Conservation (phyloP, 2,888 invertebrate genomes). For the Callimorpha dominula region DNA sequence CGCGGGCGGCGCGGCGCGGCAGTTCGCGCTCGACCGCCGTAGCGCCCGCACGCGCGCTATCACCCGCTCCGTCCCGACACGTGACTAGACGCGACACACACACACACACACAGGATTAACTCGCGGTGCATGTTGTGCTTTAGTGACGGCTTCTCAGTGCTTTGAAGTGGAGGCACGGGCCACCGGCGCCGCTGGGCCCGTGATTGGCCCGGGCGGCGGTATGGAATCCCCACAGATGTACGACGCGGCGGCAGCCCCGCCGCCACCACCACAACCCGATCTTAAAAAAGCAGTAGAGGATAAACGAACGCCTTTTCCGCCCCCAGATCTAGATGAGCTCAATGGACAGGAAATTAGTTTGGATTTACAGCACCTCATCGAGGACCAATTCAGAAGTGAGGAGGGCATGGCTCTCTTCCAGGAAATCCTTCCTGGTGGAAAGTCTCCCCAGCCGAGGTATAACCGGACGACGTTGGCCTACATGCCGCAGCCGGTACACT, state of each 20-base stretch:
- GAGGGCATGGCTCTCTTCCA: constrained; percentile 92
- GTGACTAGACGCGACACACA: constrained; percentile 52
- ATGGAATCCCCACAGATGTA: constrained; percentile 97
- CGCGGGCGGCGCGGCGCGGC: constrained; percentile 63
- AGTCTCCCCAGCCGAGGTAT: constrained; percentile 83
- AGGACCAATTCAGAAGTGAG: constrained; percentile 95
- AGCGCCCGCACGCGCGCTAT: constrained; percentile 69
- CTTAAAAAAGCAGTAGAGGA: constrained; percentile 88
- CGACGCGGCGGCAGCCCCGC: constrained; percentile 89
- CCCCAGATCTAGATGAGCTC: constrained; percentile 94
- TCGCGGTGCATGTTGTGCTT: constrained; percentile 78
- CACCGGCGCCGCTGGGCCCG: constrained; percentile 81
- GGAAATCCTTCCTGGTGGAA: constrained; percentile 90
- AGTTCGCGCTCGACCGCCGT: constrained; percentile 76
- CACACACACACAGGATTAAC: constrained; percentile 58
- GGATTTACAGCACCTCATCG: constrained; percentile 96
- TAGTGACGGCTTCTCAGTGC: constrained; percentile 81
- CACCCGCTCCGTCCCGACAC: constrained; percentile 49
- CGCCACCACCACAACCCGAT: constrained; percentile 88
- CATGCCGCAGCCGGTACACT: constrained; percentile 97
- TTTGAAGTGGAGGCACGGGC: constrained; percentile 84
- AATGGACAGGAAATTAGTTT: constrained; percentile 97
- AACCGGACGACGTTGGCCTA: constrained; percentile 93
- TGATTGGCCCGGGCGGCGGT: constrained; percentile 81
- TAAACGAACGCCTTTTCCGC: constrained; percentile 91